phyloP scores from a whole-genome alignment of 2,888 invertebrate species.

The Agrochola lota region DNA sequence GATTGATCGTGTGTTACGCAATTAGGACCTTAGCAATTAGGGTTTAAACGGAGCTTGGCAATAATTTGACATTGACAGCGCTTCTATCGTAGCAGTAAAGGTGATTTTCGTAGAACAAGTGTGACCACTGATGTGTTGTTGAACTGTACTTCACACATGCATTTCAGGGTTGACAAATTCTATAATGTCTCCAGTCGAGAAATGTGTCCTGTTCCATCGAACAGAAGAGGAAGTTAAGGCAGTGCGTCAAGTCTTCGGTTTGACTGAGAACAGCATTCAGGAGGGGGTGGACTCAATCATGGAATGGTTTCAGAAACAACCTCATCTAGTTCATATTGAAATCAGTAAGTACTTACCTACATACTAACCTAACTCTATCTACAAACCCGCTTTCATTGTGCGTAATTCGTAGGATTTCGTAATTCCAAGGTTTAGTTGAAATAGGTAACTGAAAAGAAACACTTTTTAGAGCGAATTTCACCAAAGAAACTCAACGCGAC shows the following conservation, averaged over 20 bases:
- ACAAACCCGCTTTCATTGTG: no score
- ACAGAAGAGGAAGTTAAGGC: conserved; percentile 24
- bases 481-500: no score
- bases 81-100: neutral
- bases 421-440: no score
- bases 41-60: neutral
- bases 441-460: no score
- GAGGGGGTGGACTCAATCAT: conserved; percentile 32
- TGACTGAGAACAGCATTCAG: conserved; percentile 26
- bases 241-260: conserved; percentile 32
- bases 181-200: neutral
- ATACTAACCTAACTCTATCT: no score
- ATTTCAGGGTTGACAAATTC: conserved; percentile 25
- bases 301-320: conserved; percentile 48
- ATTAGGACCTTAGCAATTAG: no score
- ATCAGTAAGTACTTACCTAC: conserved; percentile 25
- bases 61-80: neutral
- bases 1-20: no score
- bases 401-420: no score
- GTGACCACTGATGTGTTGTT: no score
- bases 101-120: neutral
- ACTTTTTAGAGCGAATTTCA: no score
- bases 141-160: neutral
- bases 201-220: conserved; percentile 3
- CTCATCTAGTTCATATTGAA: conserved; percentile 38